Base-by-base conservation (phyloP, 2,888 invertebrate species). In the Gnatocerus cornutus region DNA sequence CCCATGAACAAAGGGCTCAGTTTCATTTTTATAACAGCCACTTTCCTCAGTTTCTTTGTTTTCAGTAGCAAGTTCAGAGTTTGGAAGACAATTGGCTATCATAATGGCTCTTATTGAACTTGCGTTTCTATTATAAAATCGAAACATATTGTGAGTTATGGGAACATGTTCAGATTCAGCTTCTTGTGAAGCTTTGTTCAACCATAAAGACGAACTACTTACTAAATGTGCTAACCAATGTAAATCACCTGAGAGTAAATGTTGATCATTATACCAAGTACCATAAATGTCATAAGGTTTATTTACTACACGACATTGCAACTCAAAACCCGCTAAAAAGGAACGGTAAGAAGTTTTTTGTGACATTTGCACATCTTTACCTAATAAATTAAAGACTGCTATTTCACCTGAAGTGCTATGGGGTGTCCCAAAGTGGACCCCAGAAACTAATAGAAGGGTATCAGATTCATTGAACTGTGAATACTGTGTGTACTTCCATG, bases 201-300 rank as follows among this genome's bases (percentile, higher is more conserved):
- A 85, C 92, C 93, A 94, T 29, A 95, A 85, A 43, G 92, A 89
- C 14, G 93, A 93, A 8, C 90, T 88, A 80, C 91, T 92, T 12
- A 92, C 90, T 75, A 92, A 85, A 82, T 93, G 91, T 0, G 91
- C 93, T 58, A 94, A 84, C 92, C 93, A 93, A 79, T 91, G 90
- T n/a, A 94, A 85, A 80, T 93, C 92, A 0, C 94, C 95, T 6
- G 94, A 94, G 41, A 95, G 85, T 7, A 95, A 86, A 81, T 94
- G 92, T 75, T 90, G 89, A 80, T 94, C 93, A 79, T 92, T 93
- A 81, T 92, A 94, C 95, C 95, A 95, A n/a, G 94, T 92, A 6
- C 95, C 95, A 85, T 95, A 95, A 73, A 95, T 92, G 82, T 95
- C 95, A 78, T 94, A 95, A 0, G 95, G 95, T 77, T 93, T 93